phyloP scores from a whole-genome alignment of 2,888 invertebrate genomes.

The Ctenicera cuprea region DNA sequence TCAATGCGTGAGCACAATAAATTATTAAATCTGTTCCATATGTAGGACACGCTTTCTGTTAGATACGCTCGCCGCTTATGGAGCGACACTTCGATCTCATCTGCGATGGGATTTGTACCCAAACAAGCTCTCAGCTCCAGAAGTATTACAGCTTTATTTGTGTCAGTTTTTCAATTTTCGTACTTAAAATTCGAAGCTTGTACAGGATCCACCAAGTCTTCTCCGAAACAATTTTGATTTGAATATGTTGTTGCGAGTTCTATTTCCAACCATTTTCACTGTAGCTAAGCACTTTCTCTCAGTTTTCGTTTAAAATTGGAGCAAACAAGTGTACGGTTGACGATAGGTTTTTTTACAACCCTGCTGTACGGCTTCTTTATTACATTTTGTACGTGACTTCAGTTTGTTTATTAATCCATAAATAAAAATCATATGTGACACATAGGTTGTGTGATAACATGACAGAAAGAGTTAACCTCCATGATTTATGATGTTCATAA shows the following conservation, averaged over 20 bases:
- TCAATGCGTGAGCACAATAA: slow-evolving; percentile 23
- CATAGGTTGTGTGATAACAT: slow-evolving; percentile 23
- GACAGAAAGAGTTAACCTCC: slow-evolving; percentile 11
- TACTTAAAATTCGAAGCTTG: slow-evolving; percentile 33
- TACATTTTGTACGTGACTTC: slow-evolving; percentile 29
- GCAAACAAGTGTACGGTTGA: neutral
- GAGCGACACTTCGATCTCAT: slow-evolving; percentile 34
- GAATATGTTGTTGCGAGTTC: slow-evolving; percentile 14
- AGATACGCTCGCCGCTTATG: slow-evolving; percentile 23
- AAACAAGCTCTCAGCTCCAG: slow-evolving; percentile 31
- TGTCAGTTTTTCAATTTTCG: slow-evolving; percentile 37
- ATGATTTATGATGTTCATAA: slow-evolving; percentile 36
- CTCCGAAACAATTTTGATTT: slow-evolving; percentile 2
- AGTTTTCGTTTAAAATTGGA: neutral
- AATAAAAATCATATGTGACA: slow-evolving; percentile 31
- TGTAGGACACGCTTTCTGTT: slow-evolving; percentile 21
- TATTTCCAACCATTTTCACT: neutral
- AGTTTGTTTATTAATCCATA: slow-evolving; percentile 32
- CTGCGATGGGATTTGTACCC: slow-evolving; percentile 35
- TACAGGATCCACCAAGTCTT: neutral
- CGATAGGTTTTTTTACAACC: slow-evolving; percentile 11
- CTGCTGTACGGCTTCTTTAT: slow-evolving; percentile 8
- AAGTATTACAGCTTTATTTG: slow-evolving; percentile 38
- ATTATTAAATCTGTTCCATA: slow-evolving; percentile 35
- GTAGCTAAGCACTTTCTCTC: slow-evolving; percentile 1